A percentile compares a stretch with the other conserved stretches of the same genome.
Conservation (phyloP, 2,113 vertebrate genomes). For the Paraplagusia blochii region DNA sequence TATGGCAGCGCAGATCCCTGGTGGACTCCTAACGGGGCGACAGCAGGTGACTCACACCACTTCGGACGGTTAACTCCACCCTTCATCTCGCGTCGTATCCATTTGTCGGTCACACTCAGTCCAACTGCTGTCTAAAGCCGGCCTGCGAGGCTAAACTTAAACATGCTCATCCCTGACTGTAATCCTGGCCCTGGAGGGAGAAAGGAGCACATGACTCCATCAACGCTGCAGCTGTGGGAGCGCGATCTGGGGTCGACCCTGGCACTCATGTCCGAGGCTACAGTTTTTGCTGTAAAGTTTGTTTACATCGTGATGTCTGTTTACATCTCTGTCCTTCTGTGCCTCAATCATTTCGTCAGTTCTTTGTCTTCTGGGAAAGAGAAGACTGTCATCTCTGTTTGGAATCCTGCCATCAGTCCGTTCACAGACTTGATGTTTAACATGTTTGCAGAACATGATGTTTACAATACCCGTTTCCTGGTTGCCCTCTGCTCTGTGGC, state of each 20-base stretch:
- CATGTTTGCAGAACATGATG: not conserved
- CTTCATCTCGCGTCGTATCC: constrained; percentile 15
- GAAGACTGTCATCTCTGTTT: constrained; percentile 5
- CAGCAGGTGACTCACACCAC: constrained; percentile 60
- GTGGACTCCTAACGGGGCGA: constrained; percentile 17
- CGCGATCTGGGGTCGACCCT: constrained; percentile 4
- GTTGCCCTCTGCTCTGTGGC: no score
- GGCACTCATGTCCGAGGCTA: constrained; percentile 12
- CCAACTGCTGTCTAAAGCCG: constrained; percentile 12
- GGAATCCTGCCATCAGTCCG: constrained; percentile 18
- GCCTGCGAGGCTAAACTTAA: constrained; percentile 49
- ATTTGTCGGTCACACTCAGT: constrained; percentile 24
- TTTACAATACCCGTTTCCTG: no score
- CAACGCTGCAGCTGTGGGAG: constrained; percentile 44
- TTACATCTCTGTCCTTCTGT: not conserved
- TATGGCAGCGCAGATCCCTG: constrained; percentile 29
- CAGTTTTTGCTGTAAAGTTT: not conserved
- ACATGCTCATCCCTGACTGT: constrained; percentile 38
- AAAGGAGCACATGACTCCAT: not conserved
- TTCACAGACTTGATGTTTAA: constrained; percentile 17
- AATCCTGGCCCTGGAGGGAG: constrained; percentile 23
- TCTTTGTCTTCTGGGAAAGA: not conserved
- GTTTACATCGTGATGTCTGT: not conserved
- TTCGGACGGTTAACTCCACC: constrained; percentile 3
- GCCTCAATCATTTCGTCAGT: not conserved